Conservation (phyloP, 2,888 invertebrate species). For the Nemapogon koenigi region DNA sequence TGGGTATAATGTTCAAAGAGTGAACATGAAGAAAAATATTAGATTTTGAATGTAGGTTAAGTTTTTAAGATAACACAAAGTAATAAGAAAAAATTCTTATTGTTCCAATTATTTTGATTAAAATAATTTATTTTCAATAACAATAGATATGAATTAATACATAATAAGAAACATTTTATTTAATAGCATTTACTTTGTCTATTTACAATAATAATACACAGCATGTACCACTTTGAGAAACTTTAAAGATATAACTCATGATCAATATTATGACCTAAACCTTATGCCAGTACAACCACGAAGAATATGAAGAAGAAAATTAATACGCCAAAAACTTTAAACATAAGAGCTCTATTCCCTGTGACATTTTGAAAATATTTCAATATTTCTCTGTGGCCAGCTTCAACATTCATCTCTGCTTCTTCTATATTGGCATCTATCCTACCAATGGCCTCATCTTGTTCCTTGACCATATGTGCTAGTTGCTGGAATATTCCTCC, state of each 20-base stretch:
- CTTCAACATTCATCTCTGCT: slow-evolving; percentile 95
- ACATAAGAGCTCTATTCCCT: slow-evolving; percentile 98
- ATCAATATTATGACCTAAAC: not conserved
- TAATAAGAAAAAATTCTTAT: not conserved
- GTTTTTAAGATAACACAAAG: not conserved
- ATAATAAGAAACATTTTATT: not conserved
- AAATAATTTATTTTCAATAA: not conserved
- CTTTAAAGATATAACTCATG: too few relatives aligned
- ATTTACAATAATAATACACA: too few relatives aligned
- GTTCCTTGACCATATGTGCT: slow-evolving; percentile 97
- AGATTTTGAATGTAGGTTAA: not conserved
- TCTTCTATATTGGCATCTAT: slow-evolving; percentile 98
- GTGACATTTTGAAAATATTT: slow-evolving; percentile 98
- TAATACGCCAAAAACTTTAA: slow-evolving; percentile 97
- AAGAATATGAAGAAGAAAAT: slow-evolving; percentile 99
- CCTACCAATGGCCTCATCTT: slow-evolving; percentile 97
- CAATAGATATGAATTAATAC: not conserved
- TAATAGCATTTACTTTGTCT: not conserved
- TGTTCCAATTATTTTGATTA: not conserved
- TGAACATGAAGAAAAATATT: not conserved
- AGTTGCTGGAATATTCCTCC: slow-evolving; percentile 98
- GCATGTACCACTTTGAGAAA: not conserved
- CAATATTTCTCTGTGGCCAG: slow-evolving; percentile 95
- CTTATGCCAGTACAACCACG: slow-evolving; percentile 93
- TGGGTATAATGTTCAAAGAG: too few relatives aligned